Conservation (phyloP, 2,888 invertebrate genomes). For the Pristionchus japonicus region DNA sequence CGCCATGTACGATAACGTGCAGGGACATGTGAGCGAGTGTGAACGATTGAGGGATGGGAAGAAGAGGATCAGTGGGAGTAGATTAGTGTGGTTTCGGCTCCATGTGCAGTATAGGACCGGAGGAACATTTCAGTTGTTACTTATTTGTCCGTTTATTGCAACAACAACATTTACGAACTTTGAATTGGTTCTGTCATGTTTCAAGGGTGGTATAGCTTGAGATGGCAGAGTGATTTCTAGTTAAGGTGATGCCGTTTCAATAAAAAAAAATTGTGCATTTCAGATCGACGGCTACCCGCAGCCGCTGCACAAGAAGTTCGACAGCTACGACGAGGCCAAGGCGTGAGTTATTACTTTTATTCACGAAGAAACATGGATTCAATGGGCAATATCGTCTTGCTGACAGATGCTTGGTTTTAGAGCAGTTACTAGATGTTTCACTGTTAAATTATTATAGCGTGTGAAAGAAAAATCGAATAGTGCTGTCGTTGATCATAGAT, state of each 20-base stretch:
- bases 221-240: background rate
- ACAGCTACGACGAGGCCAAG: slow-evolving; percentile 59
- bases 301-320: slow-evolving; percentile 65
- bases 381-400: too few relatives aligned
- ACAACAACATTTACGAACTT: background rate
- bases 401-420: too few relatives aligned
- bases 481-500: too few relatives aligned
- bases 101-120: background rate
- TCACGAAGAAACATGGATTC: too few relatives aligned
- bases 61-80: background rate
- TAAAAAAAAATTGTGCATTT: slow-evolving; percentile 33
- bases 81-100: background rate
- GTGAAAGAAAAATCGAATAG: too few relatives aligned
- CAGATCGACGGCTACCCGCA: slow-evolving; percentile 65
- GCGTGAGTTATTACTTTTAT: slow-evolving; percentile 36
- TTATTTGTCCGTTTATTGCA: too few relatives aligned
- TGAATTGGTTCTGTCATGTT: background rate
- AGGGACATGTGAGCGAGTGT: too few relatives aligned
- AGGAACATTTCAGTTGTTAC: background rate
- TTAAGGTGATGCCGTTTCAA: too few relatives aligned
- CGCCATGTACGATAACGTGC: too few relatives aligned
- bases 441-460: too few relatives aligned
- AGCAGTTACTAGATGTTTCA: too few relatives aligned
- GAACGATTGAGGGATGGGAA: too few relatives aligned
- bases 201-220: background rate